phyloP scores from a whole-genome alignment of 30 jellyfish, hydroid and myxozoan species.

The Aurelia aurita complex sp. Pacific region DNA sequence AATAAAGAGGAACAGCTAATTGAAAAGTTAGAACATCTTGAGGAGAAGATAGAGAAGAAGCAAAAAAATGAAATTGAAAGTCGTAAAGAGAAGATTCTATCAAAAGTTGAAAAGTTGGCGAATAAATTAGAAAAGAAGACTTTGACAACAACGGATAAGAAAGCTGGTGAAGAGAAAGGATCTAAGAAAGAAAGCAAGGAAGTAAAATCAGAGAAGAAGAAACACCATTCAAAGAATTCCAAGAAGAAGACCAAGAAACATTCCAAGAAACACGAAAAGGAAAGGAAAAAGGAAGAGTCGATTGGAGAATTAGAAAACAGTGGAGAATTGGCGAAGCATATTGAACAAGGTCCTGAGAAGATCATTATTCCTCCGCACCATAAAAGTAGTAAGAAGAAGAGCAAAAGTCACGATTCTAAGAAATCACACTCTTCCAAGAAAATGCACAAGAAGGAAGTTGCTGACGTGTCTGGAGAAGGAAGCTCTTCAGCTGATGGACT shows the following conservation, averaged over 20 bases:
- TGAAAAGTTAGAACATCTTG: slow-evolving; percentile 57
- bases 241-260: not conserved
- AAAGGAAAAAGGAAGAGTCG: not conserved
- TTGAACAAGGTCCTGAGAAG: slow-evolving; percentile 20
- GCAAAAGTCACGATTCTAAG: slow-evolving; percentile 7
- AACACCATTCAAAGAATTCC: not conserved
- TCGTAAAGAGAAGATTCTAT: slow-evolving; percentile 47
- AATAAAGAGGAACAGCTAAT: slow-evolving; percentile 52
- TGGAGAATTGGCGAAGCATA: slow-evolving; percentile 3
- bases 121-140: slow-evolving; percentile 37
- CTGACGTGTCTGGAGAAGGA: slow-evolving; percentile 26
- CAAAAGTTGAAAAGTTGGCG: slow-evolving; percentile 46
- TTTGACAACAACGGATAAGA: not conserved
- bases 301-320: slow-evolving; percentile 22
- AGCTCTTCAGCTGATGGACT: slow-evolving; percentile 6
- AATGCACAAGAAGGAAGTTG: not conserved
- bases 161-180: not conserved
- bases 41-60: slow-evolving; percentile 55
- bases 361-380: slow-evolving; percentile 6
- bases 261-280: slow-evolving; percentile 10
- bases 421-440: not conserved
- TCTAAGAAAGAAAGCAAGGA: not conserved
- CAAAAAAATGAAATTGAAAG: slow-evolving; percentile 39
- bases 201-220: not conserved
- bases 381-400: slow-evolving; percentile 1